Conservation (phyloP, 2,113 vertebrate species). For the Riparia riparia region DNA sequence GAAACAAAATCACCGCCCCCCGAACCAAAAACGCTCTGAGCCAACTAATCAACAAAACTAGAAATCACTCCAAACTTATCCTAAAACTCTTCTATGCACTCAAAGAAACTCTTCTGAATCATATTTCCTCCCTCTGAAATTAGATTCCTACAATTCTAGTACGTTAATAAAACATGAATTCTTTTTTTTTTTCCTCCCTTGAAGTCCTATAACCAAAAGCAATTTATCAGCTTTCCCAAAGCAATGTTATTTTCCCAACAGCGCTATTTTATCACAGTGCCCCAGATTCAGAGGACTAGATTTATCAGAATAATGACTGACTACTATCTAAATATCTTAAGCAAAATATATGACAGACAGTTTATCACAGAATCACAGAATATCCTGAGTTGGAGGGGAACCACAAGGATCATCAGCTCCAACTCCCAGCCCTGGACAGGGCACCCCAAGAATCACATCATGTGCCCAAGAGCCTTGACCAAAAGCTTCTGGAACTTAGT, state of each 20-base stretch:
- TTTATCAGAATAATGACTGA: neutral
- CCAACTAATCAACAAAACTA: neutral
- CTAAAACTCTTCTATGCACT: neutral
- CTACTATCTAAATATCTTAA: neutral
- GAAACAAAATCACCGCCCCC: neutral
- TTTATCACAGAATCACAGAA: neutral
- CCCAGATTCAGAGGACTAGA: neutral
- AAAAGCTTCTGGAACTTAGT: rapidly evolving
- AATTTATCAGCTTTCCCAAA: neutral
- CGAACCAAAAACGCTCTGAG: neutral
- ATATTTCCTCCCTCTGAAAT: neutral
- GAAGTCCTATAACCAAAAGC: neutral
- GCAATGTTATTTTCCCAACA: neutral
- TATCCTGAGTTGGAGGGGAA: neutral
- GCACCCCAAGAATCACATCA: neutral
- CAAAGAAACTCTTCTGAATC: neutral
- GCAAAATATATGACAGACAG: neutral
- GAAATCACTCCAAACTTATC: neutral
- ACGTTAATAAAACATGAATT: neutral
- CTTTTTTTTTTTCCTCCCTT: neutral
- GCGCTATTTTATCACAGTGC: neutral
- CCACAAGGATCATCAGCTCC: neutral
- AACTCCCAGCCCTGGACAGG: neutral
- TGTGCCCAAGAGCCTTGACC: neutral
- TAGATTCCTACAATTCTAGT: neutral